Percentiles rank a stretch among this genome's conserved stretches.
Evolutionary conservation across 2,113 vertebrate species (phyloP).

Genomic region (Lycaon pictus): DNA sequence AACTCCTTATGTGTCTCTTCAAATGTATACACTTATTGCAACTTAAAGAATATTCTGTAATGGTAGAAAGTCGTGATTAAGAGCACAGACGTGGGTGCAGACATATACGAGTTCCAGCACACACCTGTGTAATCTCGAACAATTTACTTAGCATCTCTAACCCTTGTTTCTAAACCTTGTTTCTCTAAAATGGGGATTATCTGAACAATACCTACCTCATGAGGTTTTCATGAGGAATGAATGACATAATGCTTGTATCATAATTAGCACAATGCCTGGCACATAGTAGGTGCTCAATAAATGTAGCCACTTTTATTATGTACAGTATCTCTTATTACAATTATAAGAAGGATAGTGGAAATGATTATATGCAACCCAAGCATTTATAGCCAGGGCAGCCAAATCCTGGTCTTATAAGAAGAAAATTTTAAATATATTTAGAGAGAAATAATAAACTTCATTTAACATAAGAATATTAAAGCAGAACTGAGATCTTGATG

Average conservation of each 20-base stretch:
- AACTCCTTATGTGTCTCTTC: not conserved
- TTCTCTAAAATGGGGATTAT: not conserved
- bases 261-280: not conserved
- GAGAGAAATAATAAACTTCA: not conserved
- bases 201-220: not conserved
- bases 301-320: not conserved
- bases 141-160: not conserved
- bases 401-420: not conserved
- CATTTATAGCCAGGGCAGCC: not conserved
- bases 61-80: not conserved
- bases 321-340: not conserved
- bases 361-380: not conserved
- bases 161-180: not conserved
- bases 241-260: not conserved
- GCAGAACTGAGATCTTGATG: not conserved
- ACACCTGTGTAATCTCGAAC: not conserved
- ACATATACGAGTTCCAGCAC: not conserved
- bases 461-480: not conserved
- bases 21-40: not conserved
- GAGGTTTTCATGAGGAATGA: not conserved
- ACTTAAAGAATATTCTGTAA: not conserved
- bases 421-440: not conserved
- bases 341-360: not conserved
- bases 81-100: not conserved
- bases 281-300: not conserved